A percentile compares a stretch with the other conserved stretches of the same genome.
These are phyloP conservation scores for Daktulosphaira vitifoliae DNA, from an alignment of 1,140 invertebrate genomes.

Conservation along the genomic window DNA sequence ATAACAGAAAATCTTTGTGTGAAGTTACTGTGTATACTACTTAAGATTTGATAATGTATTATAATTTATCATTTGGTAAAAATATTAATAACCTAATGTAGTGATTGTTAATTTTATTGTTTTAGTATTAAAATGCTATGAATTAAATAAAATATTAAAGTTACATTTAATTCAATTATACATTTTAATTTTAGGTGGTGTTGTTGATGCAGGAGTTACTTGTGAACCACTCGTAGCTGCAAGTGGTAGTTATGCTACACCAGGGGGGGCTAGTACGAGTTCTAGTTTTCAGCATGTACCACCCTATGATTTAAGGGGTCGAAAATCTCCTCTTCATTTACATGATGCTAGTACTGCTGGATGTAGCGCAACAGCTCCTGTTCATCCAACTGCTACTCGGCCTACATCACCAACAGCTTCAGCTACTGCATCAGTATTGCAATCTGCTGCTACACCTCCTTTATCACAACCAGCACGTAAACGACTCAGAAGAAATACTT, in stretches of 20 bases:
- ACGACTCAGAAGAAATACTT: constrained; percentile 60
- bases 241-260: constrained; percentile 40
- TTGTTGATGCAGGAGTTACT: constrained; percentile 22
- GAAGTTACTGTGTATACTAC: too few relatives aligned
- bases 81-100: too few relatives aligned
- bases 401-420: constrained; percentile 38
- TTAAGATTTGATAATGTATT: too few relatives aligned
- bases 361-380: constrained; percentile 34
- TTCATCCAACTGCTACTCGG: constrained; percentile 26
- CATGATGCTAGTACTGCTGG: constrained; percentile 39
- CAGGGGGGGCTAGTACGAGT: constrained; percentile 36
- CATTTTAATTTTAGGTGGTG: constrained; percentile 15
- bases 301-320: constrained; percentile 66
- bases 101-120: too few relatives aligned
- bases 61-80: too few relatives aligned
- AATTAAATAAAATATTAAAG: too few relatives aligned
- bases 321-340: constrained; percentile 53
- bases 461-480: constrained; percentile 67
- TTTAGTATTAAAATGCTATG: too few relatives aligned
- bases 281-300: constrained; percentile 54
- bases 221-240: constrained; percentile 36
- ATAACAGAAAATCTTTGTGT: too few relatives aligned
- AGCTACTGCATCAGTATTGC: constrained; percentile 35
- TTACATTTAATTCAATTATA: too few relatives aligned
- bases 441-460: constrained; percentile 40